These are phyloP conservation scores for Dendronephthya gigantea DNA, from an alignment of 64 coral and sea anemone genomes.

Conservation along the genomic window DNA sequence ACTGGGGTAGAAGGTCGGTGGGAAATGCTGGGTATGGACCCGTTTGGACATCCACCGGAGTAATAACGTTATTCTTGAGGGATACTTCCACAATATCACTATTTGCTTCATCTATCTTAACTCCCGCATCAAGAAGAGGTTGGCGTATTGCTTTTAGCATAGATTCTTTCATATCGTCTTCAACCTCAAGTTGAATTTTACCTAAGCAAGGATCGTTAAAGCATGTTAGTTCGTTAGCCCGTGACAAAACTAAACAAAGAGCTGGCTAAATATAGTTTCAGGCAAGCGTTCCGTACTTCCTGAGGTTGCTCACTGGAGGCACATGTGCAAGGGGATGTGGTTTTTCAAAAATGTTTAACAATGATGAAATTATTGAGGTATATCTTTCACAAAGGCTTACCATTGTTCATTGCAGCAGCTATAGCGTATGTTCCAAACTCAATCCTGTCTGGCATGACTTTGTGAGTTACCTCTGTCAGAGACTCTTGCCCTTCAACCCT, in stretches of 20 bases:
- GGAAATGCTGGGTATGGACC: slow-evolving; percentile 42
- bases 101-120: not conserved
- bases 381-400: not conserved
- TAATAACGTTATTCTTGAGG: not conserved
- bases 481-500: not conserved
- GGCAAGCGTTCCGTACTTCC: too few relatives aligned
- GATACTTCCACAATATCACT: not conserved
- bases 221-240: too few relatives aligned
- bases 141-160: not conserved
- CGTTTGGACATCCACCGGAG: not conserved
- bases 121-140: not conserved
- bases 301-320: too few relatives aligned
- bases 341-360: too few relatives aligned
- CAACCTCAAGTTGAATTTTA: not conserved
- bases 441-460: slow-evolving; percentile 36
- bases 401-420: slow-evolving; percentile 24
- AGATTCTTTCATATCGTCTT: not conserved
- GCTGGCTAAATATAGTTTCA: too few relatives aligned
- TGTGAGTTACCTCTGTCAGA: slow-evolving; percentile 1
- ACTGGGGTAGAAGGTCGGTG: slow-evolving; percentile 48
- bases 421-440: slow-evolving; percentile 48
- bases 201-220: not conserved
- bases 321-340: too few relatives aligned
- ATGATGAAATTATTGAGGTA: too few relatives aligned
- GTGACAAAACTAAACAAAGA: too few relatives aligned